These are phyloP conservation scores for Musca domestica DNA, from an alignment of 1,140 invertebrate species.

Conservation along the genomic window DNA sequence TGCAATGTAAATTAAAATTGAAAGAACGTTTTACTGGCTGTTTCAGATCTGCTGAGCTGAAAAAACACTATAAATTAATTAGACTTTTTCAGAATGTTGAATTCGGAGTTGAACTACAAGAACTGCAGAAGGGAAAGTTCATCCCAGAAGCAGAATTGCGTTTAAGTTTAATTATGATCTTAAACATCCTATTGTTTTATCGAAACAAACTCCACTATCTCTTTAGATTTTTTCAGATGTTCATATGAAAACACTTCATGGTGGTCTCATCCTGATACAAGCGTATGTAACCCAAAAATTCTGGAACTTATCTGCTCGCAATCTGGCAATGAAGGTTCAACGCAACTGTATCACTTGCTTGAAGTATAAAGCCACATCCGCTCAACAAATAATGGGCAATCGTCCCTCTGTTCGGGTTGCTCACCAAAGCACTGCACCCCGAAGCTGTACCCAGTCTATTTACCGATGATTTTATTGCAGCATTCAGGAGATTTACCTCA, in stretches of 20 bases:
- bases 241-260: neutral
- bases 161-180: no score
- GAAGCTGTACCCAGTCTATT: neutral
- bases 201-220: neutral
- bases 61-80: no score
- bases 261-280: neutral
- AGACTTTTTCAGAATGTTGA: no score
- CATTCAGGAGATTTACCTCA: neutral
- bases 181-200: neutral
- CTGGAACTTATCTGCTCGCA: neutral
- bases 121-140: no score
- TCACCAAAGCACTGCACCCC: conserved; percentile 26
- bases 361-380: neutral
- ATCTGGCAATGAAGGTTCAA: neutral
- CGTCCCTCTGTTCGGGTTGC: neutral
- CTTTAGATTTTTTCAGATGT: neutral
- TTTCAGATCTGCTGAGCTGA: no score
- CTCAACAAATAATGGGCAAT: neutral
- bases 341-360: neutral
- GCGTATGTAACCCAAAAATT: neutral
- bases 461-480: neutral
- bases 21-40: no score
- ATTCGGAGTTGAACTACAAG: no score
- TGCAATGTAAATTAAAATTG: no score
- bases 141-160: no score